Evolutionary conservation across 2,888 invertebrate species (phyloP).

Genomic region (Globia sparganii): DNA sequence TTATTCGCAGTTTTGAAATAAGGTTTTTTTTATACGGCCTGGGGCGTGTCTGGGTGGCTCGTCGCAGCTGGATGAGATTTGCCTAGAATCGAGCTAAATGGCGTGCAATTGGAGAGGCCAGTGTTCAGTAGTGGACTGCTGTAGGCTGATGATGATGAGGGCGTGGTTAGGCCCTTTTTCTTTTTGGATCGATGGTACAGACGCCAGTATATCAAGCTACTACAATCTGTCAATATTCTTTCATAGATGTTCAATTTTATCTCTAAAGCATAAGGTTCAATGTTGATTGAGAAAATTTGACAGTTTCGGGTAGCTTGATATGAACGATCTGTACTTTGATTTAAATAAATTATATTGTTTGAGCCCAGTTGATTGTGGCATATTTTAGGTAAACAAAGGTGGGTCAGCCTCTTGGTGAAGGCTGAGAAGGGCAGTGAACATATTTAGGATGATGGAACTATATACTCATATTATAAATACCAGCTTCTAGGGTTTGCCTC

Average conservation of each 20-base stretch:
- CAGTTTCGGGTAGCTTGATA: too few species aligned
- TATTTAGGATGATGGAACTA: background rate
- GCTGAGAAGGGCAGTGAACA: background rate
- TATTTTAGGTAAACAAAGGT: background rate
- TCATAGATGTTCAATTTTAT: too few species aligned
- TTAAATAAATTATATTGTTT: background rate
- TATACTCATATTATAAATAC: too few species aligned
- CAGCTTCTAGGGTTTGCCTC: background rate
- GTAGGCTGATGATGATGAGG: background rate
- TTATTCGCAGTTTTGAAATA: background rate
- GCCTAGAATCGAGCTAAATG: background rate
- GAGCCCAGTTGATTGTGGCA: background rate
- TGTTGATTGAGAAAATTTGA: too few species aligned
- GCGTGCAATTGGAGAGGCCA: background rate
- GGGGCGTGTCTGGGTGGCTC: background rate
- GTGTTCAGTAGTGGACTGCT: background rate
- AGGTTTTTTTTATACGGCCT: background rate
- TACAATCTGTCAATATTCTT: too few species aligned
- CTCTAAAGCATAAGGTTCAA: too few species aligned
- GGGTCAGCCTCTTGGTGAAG: background rate
- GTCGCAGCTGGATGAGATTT: background rate
- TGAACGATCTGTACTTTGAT: background rate
- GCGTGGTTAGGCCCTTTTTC: background rate
- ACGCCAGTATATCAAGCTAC: too few species aligned
- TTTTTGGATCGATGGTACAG: background rate